These are phyloP conservation scores for Nixonia krombeini DNA, from an alignment of 1,140 invertebrate species.

Conservation along the genomic window DNA sequence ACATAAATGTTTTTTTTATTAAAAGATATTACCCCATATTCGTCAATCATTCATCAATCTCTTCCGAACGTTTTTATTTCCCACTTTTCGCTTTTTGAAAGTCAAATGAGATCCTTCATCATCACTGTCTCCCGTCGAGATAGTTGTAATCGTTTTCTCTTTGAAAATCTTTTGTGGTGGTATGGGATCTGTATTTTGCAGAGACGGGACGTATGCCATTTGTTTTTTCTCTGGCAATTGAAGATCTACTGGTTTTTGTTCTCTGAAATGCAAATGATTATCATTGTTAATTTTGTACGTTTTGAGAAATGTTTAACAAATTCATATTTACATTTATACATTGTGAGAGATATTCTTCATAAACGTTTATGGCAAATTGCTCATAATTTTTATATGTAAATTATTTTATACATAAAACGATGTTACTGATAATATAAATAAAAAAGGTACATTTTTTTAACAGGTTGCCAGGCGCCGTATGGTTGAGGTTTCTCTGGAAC, in stretches of 20 bases:
- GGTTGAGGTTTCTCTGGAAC: slow-evolving; percentile 72
- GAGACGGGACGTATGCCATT: slow-evolving; percentile 48
- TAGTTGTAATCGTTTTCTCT: slow-evolving; percentile 73
- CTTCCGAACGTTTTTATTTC: slow-evolving; percentile 74
- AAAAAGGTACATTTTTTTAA: slow-evolving; percentile 71
- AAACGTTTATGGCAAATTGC: too few relatives aligned
- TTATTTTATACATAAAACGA: slow-evolving; percentile 30
- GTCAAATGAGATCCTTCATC: slow-evolving; percentile 57
- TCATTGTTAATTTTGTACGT: too few relatives aligned
- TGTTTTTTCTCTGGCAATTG: slow-evolving; percentile 72
- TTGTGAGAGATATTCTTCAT: too few relatives aligned
- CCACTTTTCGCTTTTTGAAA: slow-evolving; percentile 80
- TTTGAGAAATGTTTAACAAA: too few relatives aligned
- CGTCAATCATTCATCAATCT: slow-evolving; percentile 74
- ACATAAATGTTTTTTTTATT: too few relatives aligned
- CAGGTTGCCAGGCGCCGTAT: slow-evolving; percentile 77
- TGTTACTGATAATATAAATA: slow-evolving; percentile 1
- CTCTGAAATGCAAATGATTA: slow-evolving; percentile 59
- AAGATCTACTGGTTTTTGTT: slow-evolving; percentile 71
- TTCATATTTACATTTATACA: too few relatives aligned
- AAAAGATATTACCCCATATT: neutral
- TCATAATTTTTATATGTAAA: too few relatives aligned
- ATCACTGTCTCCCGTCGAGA: slow-evolving; percentile 71
- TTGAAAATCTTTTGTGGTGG: slow-evolving; percentile 74
- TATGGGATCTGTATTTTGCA: slow-evolving; percentile 56